Evolutionary conservation across 2,888 invertebrate species (phyloP).

Genomic region (Cerceris rybyensis): DNA sequence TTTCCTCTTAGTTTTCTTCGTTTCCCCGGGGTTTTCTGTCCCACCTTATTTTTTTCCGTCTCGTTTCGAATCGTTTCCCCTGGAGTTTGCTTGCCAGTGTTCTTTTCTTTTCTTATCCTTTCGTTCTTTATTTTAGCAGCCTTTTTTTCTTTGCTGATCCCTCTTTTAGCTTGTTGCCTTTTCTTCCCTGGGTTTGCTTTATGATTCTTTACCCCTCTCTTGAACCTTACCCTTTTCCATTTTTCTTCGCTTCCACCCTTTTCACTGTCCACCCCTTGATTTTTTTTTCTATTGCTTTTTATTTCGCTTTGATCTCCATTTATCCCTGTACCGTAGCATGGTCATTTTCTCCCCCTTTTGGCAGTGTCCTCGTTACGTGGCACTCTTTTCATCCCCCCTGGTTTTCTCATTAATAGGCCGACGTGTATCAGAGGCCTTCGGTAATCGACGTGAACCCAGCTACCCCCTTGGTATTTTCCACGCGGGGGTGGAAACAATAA

Average conservation of each 20-base stretch:
- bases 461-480: neutral
- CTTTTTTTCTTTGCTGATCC: neutral
- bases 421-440: neutral
- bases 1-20: neutral
- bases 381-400: neutral
- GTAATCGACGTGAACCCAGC: neutral
- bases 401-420: neutral
- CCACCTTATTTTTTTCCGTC: neutral
- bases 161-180: neutral
- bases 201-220: neutral
- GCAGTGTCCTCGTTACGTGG: neutral
- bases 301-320: slow-evolving; percentile 3
- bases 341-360: neutral
- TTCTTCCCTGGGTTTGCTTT: neutral
- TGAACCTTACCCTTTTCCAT: neutral
- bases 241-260: neutral
- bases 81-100: neutral
- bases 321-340: neutral
- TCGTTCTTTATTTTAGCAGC: neutral
- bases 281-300: neutral
- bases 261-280: neutral
- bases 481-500: neutral
- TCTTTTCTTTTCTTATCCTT: neutral
- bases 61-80: neutral
- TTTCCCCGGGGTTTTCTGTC: neutral